phyloP scores from a whole-genome alignment of 2,113 vertebrate genomes.

The Lates calcarifer region DNA sequence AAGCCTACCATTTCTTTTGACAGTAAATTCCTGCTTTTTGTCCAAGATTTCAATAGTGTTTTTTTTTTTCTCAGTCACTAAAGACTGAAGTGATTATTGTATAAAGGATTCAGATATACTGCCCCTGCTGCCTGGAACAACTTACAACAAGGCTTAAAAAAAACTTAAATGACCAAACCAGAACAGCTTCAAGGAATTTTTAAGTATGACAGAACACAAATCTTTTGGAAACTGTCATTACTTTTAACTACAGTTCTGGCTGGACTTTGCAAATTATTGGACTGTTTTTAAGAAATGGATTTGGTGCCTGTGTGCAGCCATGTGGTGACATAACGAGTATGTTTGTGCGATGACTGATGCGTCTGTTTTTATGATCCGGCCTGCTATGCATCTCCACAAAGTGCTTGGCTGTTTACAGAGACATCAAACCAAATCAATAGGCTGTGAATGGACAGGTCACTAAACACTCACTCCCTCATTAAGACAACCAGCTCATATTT shows the following conservation, averaged over 20 bases:
- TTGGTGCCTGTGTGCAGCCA: slow-evolving; percentile 41
- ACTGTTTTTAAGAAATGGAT: slow-evolving; percentile 59
- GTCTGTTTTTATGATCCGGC: slow-evolving; percentile 51
- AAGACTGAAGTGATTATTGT: slow-evolving; percentile 9
- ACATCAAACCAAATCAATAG: slow-evolving; percentile 77
- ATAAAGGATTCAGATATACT: slow-evolving; percentile 8
- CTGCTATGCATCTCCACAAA: slow-evolving; percentile 68
- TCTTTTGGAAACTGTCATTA: slow-evolving; percentile 41
- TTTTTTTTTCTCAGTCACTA: not conserved
- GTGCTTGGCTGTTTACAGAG: slow-evolving; percentile 61
- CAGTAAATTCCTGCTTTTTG: not conserved
- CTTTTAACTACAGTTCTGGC: slow-evolving; percentile 40
- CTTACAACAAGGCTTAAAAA: slow-evolving; percentile 11
- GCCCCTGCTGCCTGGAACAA: slow-evolving; percentile 3
- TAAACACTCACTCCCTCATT: slow-evolving; percentile 71
- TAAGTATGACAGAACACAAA: slow-evolving; percentile 10
- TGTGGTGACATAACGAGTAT: slow-evolving; percentile 52
- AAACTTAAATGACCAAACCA: slow-evolving; percentile 10
- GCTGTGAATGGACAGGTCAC: slow-evolving; percentile 74
- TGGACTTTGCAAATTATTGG: slow-evolving; percentile 46
- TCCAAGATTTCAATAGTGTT: not conserved
- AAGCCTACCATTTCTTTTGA: slow-evolving; percentile 3
- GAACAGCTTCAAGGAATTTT: slow-evolving; percentile 7
- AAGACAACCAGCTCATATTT: slow-evolving; percentile 66
- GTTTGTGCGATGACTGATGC: slow-evolving; percentile 60